Evolutionary conservation across 1,140 invertebrate species (phyloP), one percentile per base, ranked within the genome.

Genomic region (Macrotrachela quadricornifera): DNA sequence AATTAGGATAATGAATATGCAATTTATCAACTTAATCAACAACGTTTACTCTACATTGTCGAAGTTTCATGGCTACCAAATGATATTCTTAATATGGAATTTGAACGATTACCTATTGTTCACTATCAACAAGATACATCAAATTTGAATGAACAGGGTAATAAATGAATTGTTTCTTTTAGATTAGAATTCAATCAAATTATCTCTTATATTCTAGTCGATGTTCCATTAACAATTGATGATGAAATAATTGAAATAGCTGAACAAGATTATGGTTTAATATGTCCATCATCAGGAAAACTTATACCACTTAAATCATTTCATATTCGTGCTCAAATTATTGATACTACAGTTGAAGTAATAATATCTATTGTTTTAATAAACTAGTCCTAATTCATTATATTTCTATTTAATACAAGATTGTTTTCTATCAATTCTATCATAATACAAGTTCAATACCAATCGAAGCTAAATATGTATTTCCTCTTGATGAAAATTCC

Each of bases 401-500:
- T 11, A 51, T 71, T 30, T 66, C 71, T 51, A 56, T 70, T 10
- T 65, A 64, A 41, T 63, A 64, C 18, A 58, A 71, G 62, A 66
- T 70, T 46, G 56, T 46, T 21, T 63, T 71, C 10, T 45, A 66
- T 21, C 69, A 71, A 56, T 60, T 62, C 45, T 68, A 64, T 54
- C 42, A 59, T 37, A 71, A 71, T 54, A 57, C 57, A 12, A 59
- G 57, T 50, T 48, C 57, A 14, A 45, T 38, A 8, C 53, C 67
- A n/a, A 62, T 70, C 30, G 70, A 72, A 56, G 70, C 65, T 11
- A 68, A 70, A 56, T 72, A 70, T 59, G 62, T 71, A 14, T 71
- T 71, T 52, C 71, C 71, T 1, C 60, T 72, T 16, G 64, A 64
- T 43, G 68, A 70, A 15, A 62, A 63, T 49, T 66, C 68, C 11